Evolutionary conservation across 2,113 vertebrate genomes (phyloP).

Genomic region (Barnardius zonarius): DNA sequence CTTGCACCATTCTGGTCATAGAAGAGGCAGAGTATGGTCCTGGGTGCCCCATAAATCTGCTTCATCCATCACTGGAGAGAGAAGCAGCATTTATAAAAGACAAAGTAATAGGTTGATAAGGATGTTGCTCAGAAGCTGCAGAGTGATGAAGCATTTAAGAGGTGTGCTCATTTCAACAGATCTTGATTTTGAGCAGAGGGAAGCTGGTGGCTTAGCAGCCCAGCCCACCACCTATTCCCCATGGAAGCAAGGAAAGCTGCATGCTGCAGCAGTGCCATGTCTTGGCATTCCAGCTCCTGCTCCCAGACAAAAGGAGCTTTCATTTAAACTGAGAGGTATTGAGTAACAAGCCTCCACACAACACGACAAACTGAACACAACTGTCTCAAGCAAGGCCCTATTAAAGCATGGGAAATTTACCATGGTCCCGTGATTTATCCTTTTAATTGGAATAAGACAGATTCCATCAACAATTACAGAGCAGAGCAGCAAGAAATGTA

Average conservation of each 20-base stretch:
- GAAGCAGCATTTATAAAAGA: neutral
- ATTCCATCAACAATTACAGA: neutral
- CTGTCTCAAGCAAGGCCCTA: neutral
- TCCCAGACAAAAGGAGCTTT: conserved; percentile 34
- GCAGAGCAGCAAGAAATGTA: neutral
- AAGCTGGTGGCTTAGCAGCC: neutral
- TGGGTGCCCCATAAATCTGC: neutral
- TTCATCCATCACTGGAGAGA: neutral
- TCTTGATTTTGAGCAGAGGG: neutral
- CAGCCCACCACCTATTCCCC: neutral
- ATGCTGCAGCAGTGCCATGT: accelerated
- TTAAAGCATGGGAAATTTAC: conserved; percentile 9
- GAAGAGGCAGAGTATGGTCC: neutral
- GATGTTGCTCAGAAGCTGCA: neutral
- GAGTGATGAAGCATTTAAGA: accelerated
- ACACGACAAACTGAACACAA: neutral
- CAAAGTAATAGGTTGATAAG: neutral
- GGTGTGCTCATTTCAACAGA: neutral
- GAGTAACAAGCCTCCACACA: neutral
- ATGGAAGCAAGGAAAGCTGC: neutral
- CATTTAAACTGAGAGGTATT: neutral
- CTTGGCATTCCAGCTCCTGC: neutral
- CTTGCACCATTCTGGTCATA: neutral
- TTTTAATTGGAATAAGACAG: conserved; percentile 35
- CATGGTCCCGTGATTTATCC: neutral